These are phyloP conservation scores for Craterocephalus amniculus DNA, from an alignment of 2,797 vertebrate species.

Conservation along the genomic window DNA sequence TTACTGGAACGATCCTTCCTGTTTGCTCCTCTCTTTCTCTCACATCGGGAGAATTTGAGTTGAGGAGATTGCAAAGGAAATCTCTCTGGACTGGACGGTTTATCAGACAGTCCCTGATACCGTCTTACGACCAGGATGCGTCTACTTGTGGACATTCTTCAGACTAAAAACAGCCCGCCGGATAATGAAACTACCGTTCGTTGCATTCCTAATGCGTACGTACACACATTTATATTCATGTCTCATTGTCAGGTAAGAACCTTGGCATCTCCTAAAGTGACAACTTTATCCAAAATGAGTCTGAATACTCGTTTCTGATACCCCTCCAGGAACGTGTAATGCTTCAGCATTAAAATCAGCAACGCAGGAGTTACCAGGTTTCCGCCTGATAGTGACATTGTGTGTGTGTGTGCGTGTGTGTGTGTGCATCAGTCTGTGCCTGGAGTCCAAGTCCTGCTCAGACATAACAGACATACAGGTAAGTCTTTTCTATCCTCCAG, in stretches of 20 bases:
- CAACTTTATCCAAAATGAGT: conserved; percentile 44
- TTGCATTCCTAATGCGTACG: conserved; percentile 46
- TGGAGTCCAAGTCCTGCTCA: conserved; percentile 81
- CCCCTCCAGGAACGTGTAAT: conserved; percentile 33
- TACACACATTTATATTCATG: conserved; percentile 22
- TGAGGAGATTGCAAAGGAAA: conserved; percentile 17
- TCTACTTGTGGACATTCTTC: conserved; percentile 30
- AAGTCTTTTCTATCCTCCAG: conserved; percentile 99
- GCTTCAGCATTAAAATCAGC: conserved; percentile 50
- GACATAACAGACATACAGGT: conserved; percentile 98
- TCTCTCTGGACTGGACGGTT: conserved; percentile 36
- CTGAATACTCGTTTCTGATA: conserved; percentile 12
- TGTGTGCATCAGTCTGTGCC: conserved; percentile 35
- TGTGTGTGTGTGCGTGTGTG: conserved; percentile 28
- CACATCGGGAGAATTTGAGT: conserved; percentile 10
- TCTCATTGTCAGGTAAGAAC: conserved; percentile 46
- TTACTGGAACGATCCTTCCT: background rate
- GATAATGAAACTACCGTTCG: conserved; percentile 31
- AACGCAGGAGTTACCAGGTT: conserved; percentile 44
- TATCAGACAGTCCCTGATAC: conserved; percentile 14
- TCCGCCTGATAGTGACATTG: conserved; percentile 38
- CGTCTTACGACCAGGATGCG: conserved; percentile 23
- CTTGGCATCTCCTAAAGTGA: conserved; percentile 36
- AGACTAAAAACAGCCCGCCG: conserved; percentile 22
- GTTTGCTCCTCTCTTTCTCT: background rate